These are phyloP conservation scores for Enteromius paludinosus DNA, from an alignment of 2,797 vertebrate genomes.

Conservation along the genomic window DNA sequence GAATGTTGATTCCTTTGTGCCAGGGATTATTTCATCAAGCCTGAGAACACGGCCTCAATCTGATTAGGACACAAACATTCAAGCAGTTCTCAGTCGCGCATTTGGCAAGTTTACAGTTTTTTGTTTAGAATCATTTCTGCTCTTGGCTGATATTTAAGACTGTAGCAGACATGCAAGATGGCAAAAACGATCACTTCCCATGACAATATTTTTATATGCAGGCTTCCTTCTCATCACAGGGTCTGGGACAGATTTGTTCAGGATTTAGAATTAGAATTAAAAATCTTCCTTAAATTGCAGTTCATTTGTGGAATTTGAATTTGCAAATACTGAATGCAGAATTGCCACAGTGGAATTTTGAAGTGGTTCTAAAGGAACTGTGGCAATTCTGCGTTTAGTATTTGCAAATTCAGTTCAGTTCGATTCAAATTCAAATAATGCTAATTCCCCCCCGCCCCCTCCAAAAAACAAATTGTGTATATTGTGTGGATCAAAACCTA, in stretches of 20 bases:
- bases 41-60: slow-evolving; percentile 38
- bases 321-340: not conserved
- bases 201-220: not conserved
- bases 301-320: not conserved
- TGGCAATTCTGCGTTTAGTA: too few relatives aligned
- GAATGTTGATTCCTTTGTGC: slow-evolving; percentile 37
- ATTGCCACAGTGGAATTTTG: not conserved
- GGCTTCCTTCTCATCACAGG: not conserved
- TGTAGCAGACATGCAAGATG: not conserved
- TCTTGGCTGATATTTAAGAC: not conserved
- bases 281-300: not conserved
- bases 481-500: slow-evolving; percentile 6
- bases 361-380: too few relatives aligned
- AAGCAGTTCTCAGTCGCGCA: slow-evolving; percentile 1
- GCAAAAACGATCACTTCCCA: not conserved
- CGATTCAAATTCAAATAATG: not conserved
- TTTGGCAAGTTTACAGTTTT: not conserved
- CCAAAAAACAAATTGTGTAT: not conserved
- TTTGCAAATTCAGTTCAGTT: not conserved
- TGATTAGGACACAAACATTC: slow-evolving; percentile 29
- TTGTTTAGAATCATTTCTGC: slow-evolving; percentile 26
- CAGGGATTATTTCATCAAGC: slow-evolving; percentile 43
- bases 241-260: not conserved
- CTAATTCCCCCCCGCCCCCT: not conserved
- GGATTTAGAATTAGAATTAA: not conserved